Base-by-base conservation (phyloP, 2,888 invertebrate species). In the Pachydiplax longipennis region DNA sequence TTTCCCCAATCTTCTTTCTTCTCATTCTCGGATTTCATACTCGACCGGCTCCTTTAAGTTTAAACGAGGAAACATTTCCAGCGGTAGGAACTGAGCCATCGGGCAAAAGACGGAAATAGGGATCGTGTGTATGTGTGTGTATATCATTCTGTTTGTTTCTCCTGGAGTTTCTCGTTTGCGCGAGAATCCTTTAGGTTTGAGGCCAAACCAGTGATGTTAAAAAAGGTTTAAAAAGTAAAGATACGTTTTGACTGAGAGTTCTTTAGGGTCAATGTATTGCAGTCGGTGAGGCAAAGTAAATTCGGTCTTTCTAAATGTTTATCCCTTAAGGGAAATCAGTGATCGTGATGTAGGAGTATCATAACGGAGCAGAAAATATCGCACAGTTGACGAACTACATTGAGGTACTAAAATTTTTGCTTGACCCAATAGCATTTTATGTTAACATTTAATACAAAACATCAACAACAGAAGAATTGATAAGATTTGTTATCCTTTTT, bases 61-160 rank as follows among this genome's bases (percentile, higher is more conserved):
- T 48, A n/a, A 82, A 13, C 82, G 48, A n/a, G 31, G 25, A 48
- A 44, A 15, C 10, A 44, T 82, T 22, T 31, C 82, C 13, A 44
- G 44, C 44, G 44, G 44, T 44, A 44, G 44, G 44, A 44, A n/a
- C 53, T 13, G 35, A 35, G 12, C 31, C 83, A 53, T 58, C 83
- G 53, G 82, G 82, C 82, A 31, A 13, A 53, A 58, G 53, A 83
- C 83, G 31, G 53, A 83, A 83, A 83, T 83, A 83, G 82, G 44
- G 25, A 48, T 15, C 82, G 48, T 82, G 82, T 80, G 80, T 80
- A 37, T 44, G 58, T 44, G 87, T 48, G 37, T 87, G 61, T 65
- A 87, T 87, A 58, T 87, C 87, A n/a, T 37, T 87, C 40, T 87
- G 61, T 61, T 87, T 87, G 37, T 61, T 87, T 87, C 37, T 61